These are phyloP conservation scores for Apamea monoglypha DNA, from an alignment of 2,888 invertebrate species.

Conservation along the genomic window DNA sequence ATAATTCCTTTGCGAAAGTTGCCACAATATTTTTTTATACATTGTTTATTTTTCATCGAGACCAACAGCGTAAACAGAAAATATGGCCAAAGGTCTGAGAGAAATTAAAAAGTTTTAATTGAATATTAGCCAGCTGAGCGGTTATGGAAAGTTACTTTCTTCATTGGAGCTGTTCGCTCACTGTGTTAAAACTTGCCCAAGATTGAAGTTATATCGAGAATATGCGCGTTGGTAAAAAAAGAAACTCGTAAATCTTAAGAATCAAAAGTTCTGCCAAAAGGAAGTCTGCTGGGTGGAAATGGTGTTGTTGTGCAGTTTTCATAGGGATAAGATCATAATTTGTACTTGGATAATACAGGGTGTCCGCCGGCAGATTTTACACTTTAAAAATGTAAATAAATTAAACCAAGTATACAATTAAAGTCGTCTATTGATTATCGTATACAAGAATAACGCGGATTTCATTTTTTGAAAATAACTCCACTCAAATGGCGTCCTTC, in stretches of 20 bases:
- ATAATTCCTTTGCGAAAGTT: slow-evolving; percentile 57
- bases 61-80: slow-evolving; percentile 78
- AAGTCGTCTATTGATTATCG: too few relatives aligned
- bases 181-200: slow-evolving; percentile 73
- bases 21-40: slow-evolving; percentile 64
- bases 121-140: slow-evolving; percentile 86
- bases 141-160: slow-evolving; percentile 77
- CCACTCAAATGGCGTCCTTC: too few relatives aligned
- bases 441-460: too few relatives aligned
- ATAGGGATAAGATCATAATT: background rate
- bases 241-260: slow-evolving; percentile 75
- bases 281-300: slow-evolving; percentile 20
- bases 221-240: slow-evolving; percentile 71
- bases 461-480: too few relatives aligned
- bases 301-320: slow-evolving; percentile 5
- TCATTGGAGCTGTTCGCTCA: slow-evolving; percentile 67
- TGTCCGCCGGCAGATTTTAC: too few relatives aligned
- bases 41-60: slow-evolving; percentile 76
- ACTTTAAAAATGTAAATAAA: too few relatives aligned
- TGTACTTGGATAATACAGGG: background rate
- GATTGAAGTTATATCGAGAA: slow-evolving; percentile 75
- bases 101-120: slow-evolving; percentile 88
- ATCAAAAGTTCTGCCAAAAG: slow-evolving; percentile 62
- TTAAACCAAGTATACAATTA: too few relatives aligned
- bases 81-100: slow-evolving; percentile 80